Percentiles rank a stretch among this genome's conserved stretches.
Conservation (phyloP, 2,113 vertebrate genomes). For the Pseudorhombus dupliciocellatus region DNA sequence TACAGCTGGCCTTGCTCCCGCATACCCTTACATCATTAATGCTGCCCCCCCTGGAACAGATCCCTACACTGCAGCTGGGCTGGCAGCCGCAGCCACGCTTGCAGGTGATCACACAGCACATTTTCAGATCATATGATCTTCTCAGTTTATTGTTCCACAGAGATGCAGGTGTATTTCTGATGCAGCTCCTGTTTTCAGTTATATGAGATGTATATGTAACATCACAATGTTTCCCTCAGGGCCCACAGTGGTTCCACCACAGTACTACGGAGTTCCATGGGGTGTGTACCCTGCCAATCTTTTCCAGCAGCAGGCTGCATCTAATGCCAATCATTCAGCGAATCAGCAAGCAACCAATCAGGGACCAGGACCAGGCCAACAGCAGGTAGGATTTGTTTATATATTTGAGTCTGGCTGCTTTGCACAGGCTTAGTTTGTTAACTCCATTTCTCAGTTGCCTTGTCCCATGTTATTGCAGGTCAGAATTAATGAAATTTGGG, state of each 20-base stretch:
- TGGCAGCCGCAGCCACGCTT: constrained; percentile 94
- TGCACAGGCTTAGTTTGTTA: no score
- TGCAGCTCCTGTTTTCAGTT: neutral
- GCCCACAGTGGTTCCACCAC: constrained; percentile 94
- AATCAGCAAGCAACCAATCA: constrained; percentile 94
- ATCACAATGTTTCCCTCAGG: constrained; percentile 76
- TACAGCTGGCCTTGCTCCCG: constrained; percentile 94
- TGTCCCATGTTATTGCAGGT: no score
- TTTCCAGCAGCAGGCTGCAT: constrained; percentile 95
- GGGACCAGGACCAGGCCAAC: constrained; percentile 89
- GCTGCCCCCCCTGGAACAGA: constrained; percentile 94
- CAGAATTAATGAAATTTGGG: no score
- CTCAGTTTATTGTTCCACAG: neutral
- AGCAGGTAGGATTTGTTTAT: constrained; percentile 82
- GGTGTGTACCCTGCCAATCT: constrained; percentile 98
- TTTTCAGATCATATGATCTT: neutral
- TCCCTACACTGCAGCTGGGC: constrained; percentile 94
- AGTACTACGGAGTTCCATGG: constrained; percentile 98
- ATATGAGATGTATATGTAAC: neutral
- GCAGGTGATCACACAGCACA: constrained; percentile 81
- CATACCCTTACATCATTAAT: constrained; percentile 98
- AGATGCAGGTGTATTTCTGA: neutral
- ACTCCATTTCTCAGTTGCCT: no score
- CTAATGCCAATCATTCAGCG: constrained; percentile 83
- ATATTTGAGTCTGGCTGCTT: neutral